A percentile compares a stretch with the other conserved stretches of the same genome.
Conservation (phyloP, 2,113 vertebrate species). For the Dasypus novemcinctus region DNA sequence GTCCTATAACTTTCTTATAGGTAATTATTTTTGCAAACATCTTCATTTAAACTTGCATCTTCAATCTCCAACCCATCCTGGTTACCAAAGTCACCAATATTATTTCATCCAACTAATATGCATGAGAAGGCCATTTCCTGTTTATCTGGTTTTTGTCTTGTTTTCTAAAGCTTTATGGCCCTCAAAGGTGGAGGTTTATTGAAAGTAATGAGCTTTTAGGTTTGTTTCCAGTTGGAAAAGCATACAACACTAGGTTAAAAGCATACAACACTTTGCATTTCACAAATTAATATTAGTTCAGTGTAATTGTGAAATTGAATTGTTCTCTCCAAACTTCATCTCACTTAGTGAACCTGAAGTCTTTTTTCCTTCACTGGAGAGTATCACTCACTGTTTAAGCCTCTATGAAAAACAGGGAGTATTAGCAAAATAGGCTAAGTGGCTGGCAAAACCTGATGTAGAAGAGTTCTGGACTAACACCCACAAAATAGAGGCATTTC, state of each 20-base stretch:
- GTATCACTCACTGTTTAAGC: neutral
- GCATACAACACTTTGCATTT: neutral
- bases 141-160: neutral
- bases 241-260: neutral
- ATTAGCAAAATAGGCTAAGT: neutral
- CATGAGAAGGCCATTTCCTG: neutral
- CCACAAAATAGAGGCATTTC: neutral
- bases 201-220: neutral
- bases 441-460: neutral
- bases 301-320: neutral
- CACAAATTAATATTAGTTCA: neutral
- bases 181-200: neutral
- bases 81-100: neutral
- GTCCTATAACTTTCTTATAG: neutral
- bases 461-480: neutral
- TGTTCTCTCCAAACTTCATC: neutral
- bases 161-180: constrained; percentile 8
- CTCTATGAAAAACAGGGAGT: neutral
- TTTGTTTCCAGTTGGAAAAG: neutral
- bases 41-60: neutral
- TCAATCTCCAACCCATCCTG: neutral
- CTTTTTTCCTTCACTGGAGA: neutral
- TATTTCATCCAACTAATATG: neutral
- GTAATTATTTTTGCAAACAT: neutral
- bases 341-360: neutral